A percentile compares a stretch with the other conserved stretches of the same genome.
Evolutionary conservation across 2,888 invertebrate genomes (phyloP).

Genomic region (Napeogenes inachia): DNA sequence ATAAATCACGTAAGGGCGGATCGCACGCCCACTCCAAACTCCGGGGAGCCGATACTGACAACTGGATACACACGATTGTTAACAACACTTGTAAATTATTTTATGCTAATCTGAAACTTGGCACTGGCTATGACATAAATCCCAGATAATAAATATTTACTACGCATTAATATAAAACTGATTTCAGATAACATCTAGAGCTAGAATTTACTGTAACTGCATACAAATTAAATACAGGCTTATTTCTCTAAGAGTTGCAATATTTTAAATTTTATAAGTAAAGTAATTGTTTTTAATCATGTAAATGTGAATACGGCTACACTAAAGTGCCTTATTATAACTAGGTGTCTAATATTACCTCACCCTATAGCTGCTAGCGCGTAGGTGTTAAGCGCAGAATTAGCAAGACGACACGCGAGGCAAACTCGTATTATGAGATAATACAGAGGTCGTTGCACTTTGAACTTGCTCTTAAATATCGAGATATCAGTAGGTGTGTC

Average conservation of each 20-base stretch:
- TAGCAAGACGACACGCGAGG: conserved; percentile 26
- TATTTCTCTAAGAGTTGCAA: background rate
- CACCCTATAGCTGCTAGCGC: conserved; percentile 4
- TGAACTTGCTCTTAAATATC: conserved; percentile 33
- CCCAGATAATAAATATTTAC: conserved; percentile 2
- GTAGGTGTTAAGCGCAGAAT: conserved; percentile 30
- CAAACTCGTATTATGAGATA: conserved; percentile 26
- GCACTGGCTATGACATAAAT: conserved; percentile 7
- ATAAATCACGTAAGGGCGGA: conserved; percentile 26
- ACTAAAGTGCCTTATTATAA: background rate
- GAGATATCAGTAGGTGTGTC: conserved; percentile 19
- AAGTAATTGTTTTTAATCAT: background rate
- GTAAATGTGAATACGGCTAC: background rate
- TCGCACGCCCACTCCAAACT: conserved; percentile 27
- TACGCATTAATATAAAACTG: conserved; percentile 1
- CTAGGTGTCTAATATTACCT: background rate
- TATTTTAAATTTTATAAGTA: background rate
- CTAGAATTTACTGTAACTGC: conserved; percentile 2
- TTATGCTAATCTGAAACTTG: conserved; percentile 15
- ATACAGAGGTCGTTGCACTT: conserved; percentile 40
- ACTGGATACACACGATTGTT: conserved; percentile 26
- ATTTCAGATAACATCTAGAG: conserved; percentile 3
- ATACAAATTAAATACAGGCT: background rate
- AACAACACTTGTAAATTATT: conserved; percentile 23
- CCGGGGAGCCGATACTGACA: conserved; percentile 25